phyloP scores from a whole-genome alignment of 2,113 vertebrate species.

The Dasyurus viverrinus region DNA sequence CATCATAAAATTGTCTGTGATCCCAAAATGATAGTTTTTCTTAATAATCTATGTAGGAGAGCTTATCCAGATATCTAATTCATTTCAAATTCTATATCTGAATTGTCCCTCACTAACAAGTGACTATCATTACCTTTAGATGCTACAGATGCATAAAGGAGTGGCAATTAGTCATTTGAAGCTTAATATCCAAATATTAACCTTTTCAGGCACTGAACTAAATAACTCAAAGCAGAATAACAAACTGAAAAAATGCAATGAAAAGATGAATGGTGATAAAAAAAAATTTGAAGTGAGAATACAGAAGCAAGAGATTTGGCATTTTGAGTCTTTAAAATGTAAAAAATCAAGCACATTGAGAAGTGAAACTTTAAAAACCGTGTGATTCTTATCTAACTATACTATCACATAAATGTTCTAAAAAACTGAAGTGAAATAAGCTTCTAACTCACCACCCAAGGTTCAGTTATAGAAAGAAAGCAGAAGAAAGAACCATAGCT shows the following conservation, averaged over 20 bases:
- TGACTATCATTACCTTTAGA: not conserved
- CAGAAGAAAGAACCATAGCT: not conserved
- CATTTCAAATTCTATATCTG: not conserved
- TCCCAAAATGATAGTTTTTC: not conserved
- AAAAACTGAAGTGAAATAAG: not conserved
- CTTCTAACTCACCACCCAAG: not conserved
- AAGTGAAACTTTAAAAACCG: not conserved
- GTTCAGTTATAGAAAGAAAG: not conserved
- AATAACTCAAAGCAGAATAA: not conserved
- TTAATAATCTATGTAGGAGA: not conserved
- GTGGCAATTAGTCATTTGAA: not conserved
- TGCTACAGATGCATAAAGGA: not conserved
- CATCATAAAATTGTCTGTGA: not conserved
- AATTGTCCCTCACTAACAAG: not conserved
- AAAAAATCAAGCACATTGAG: not conserved
- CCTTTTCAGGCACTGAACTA: not conserved
- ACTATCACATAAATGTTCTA: not conserved
- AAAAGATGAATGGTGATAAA: not conserved
- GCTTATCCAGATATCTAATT: not conserved
- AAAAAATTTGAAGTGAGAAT: not conserved
- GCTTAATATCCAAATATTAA: not conserved
- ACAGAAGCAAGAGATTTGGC: not conserved
- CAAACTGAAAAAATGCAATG: not conserved
- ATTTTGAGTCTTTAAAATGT: not conserved
- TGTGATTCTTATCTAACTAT: not conserved